These are phyloP conservation scores for Perdita meconis DNA, from an alignment of 2,888 invertebrate genomes.

Conservation along the genomic window DNA sequence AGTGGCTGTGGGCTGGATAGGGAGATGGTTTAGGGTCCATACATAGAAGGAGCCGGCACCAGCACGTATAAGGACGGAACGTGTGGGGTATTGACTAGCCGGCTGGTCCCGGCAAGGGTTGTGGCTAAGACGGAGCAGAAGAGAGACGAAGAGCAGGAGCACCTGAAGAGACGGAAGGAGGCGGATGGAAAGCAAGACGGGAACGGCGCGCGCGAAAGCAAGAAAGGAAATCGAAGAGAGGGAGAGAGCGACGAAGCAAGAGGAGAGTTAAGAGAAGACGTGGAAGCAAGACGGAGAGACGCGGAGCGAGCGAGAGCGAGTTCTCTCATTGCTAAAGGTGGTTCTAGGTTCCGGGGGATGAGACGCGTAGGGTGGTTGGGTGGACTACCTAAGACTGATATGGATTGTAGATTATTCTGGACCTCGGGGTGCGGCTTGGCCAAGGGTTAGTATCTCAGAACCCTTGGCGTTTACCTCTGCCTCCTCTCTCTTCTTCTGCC, in stretches of 20 bases:
- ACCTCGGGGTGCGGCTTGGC: constrained; percentile 83
- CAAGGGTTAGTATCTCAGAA: constrained; percentile 82
- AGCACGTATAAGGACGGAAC: constrained; percentile 77
- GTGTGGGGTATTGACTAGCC: constrained; percentile 83
- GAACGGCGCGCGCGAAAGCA: constrained; percentile 65
- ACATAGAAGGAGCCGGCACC: constrained; percentile 74
- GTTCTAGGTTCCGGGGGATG: constrained; percentile 73
- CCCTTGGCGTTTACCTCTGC: constrained; percentile 72
- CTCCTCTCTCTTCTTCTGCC: constrained; percentile 65
- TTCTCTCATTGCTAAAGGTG: constrained; percentile 78
- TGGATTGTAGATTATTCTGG: constrained; percentile 85
- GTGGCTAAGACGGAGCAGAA: constrained; percentile 81
- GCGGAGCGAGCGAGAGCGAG: constrained; percentile 39
- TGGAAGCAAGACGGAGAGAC: constrained; percentile 43
- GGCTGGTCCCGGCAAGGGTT: constrained; percentile 82
- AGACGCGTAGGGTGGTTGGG: constrained; percentile 68
- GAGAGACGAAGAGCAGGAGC: constrained; percentile 52
- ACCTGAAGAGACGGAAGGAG: constrained; percentile 64
- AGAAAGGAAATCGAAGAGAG: constrained; percentile 59
- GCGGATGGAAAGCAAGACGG: constrained; percentile 75
- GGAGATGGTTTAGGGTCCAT: constrained; percentile 78
- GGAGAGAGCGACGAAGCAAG: constrained; percentile 40
- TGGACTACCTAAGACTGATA: constrained; percentile 84
- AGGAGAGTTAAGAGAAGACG: constrained; percentile 47
- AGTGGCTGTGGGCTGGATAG: constrained; percentile 71